Base-by-base conservation (phyloP, 2,113 vertebrate genomes). In the Actenoides hombroni region DNA sequence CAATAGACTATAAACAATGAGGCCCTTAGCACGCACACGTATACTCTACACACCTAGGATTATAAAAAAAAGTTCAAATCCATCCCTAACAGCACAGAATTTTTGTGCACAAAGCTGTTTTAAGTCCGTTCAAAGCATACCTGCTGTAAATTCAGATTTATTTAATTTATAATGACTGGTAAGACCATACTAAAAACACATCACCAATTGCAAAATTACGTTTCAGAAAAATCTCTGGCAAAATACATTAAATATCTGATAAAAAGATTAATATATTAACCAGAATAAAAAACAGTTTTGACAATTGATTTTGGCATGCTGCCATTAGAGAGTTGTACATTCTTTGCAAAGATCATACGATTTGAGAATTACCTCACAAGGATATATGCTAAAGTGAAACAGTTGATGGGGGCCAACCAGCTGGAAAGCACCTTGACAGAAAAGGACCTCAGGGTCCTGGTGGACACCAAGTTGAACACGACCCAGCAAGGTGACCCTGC, bases 71-170 rank as follows among this genome's bases (percentile, higher is more conserved):
- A 42, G 14, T 57, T 60, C n/a, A 93, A 90, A 82, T 20, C 48
- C 44, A 48, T 42, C 40, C 16, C 33, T 85, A 88, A 51, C 33
- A 87, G 69, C 39, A 60, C 37, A 46, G 25, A 61, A 31, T 54
- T 85, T 81, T 60, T 57, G 74, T 17, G 54, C 29, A 64, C 23
- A 79, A 68, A 87, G 74, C 42, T 83, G 44, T 54, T 81, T 83
- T 57, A 71, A 91, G 65, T 40, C 65, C 33, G 31, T 33, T 94
- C 82, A 79, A 92, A 89, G 51, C 14, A 8, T 18, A 92, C 67
- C 46, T 67, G 23, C 51, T 75, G 29, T 54, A 84, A 92, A 71
- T 67, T 87, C 71, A 71, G 61, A 78, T 48, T 63, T 0, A 44
- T 8, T 88, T 77, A 42, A 80, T 73, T 71, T 56, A 78, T 51